These are phyloP conservation scores for Conus betulinus DNA, from an alignment of 1,140 invertebrate species.

Conservation along the genomic window DNA sequence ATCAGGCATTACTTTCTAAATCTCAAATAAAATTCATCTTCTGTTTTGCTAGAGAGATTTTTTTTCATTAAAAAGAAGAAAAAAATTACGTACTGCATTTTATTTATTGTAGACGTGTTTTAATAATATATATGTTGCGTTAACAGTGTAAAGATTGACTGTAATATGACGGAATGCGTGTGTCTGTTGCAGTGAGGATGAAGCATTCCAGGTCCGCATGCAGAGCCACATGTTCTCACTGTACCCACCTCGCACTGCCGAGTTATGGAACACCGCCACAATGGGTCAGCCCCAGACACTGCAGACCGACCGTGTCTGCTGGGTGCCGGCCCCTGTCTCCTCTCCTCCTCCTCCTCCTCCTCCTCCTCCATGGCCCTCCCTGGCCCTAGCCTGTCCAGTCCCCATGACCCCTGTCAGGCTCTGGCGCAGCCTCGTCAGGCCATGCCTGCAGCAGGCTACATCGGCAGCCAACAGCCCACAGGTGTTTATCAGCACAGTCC, in stretches of 20 bases:
- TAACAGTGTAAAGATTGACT: too few species aligned
- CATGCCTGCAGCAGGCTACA: conserved; percentile 1
- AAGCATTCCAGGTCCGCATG: conserved; percentile 68
- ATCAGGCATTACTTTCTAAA: too few species aligned
- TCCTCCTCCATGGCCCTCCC: neutral
- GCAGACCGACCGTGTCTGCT: conserved; percentile 3
- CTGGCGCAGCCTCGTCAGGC: conserved; percentile 36
- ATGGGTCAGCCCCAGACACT: conserved; percentile 1
- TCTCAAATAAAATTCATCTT: too few species aligned
- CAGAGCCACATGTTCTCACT: conserved; percentile 68
- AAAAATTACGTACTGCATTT: too few species aligned
- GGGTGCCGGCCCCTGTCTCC: conserved; percentile 18
- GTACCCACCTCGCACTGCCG: conserved; percentile 61
- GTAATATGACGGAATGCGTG: neutral
- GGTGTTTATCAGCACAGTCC: neutral
- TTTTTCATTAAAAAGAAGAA: too few species aligned
- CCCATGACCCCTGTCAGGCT: conserved; percentile 39
- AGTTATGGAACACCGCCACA: conserved; percentile 53
- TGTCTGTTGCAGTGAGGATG: conserved; percentile 62
- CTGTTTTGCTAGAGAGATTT: too few species aligned
- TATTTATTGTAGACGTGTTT: too few species aligned
- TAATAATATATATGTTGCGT: too few species aligned
- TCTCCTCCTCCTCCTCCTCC: neutral
- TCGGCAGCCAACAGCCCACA: conserved; percentile 23
- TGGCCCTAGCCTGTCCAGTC: too few species aligned